These are phyloP conservation scores for Martes flavigula DNA, from an alignment of 2,797 vertebrate genomes.

Conservation along the genomic window DNA sequence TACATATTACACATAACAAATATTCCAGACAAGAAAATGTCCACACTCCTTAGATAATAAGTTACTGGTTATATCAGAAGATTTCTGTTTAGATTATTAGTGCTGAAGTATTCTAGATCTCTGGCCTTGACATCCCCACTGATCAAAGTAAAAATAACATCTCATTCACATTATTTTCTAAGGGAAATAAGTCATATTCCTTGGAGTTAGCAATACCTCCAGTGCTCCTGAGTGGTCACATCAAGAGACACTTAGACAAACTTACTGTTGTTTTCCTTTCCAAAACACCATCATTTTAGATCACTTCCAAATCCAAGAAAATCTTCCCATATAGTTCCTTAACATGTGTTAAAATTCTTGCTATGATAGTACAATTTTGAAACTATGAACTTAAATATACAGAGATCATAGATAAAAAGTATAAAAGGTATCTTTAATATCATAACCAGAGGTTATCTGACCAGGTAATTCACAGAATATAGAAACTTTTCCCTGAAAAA, in stretches of 20 bases:
- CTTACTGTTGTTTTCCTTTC: slow-evolving; percentile 38
- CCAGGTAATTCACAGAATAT: background rate
- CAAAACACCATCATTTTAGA: background rate
- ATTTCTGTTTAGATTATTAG: slow-evolving; percentile 4
- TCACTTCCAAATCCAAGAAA: slow-evolving; percentile 9
- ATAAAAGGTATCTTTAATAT: background rate
- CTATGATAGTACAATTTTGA: background rate
- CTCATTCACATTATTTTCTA: slow-evolving; percentile 48
- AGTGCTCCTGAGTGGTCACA: slow-evolving; percentile 37
- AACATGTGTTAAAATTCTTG: background rate
- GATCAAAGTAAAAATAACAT: slow-evolving; percentile 50
- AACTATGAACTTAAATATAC: background rate
- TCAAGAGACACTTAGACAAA: slow-evolving; percentile 52
- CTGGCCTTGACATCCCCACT: background rate
- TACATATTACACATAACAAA: background rate
- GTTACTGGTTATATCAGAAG: background rate
- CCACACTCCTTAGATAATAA: background rate
- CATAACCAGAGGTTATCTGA: background rate
- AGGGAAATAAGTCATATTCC: slow-evolving; percentile 61
- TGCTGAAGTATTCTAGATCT: background rate
- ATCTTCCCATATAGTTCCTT: background rate
- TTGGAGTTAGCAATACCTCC: slow-evolving; percentile 58
- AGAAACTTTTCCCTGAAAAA: background rate
- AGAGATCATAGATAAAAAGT: background rate
- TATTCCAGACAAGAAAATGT: background rate